These are phyloP conservation scores for Sebastolobus altivelis DNA, from an alignment of 2,797 vertebrate species.

Conservation along the genomic window DNA sequence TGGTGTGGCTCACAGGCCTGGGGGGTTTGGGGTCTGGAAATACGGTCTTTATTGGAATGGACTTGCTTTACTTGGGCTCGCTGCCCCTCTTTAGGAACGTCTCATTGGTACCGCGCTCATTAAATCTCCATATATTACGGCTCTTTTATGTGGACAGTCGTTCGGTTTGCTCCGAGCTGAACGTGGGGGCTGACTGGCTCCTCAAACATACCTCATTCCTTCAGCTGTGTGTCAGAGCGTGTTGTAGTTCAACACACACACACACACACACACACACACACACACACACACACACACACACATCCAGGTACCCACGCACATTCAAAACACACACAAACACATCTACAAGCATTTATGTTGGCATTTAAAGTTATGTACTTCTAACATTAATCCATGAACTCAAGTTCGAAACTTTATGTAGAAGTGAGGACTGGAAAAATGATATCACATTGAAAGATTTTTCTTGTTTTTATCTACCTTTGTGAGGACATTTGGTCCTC, in stretches of 20 bases:
- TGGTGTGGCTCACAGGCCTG: slow-evolving; percentile 72
- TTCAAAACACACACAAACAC: slow-evolving; percentile 10
- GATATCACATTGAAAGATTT: neutral
- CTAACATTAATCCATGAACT: neutral
- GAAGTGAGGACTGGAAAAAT: no score
- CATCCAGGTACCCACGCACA: neutral
- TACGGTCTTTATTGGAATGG: slow-evolving; percentile 74
- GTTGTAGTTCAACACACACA: neutral
- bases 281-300: slow-evolving; percentile 7
- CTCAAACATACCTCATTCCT: slow-evolving; percentile 29
- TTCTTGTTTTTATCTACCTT: neutral
- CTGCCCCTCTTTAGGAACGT: slow-evolving; percentile 71
- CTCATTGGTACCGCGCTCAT: slow-evolving; percentile 72
- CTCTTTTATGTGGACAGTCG: slow-evolving; percentile 73
- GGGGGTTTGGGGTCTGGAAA: slow-evolving; percentile 76
- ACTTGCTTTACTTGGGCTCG: slow-evolving; percentile 76
- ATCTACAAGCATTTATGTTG: neutral
- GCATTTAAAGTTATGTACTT: neutral
- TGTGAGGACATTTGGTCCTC: slow-evolving; percentile 1
- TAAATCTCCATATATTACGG: slow-evolving; percentile 75
- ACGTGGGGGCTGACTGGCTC: slow-evolving; percentile 31
- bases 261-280: slow-evolving; percentile 6
- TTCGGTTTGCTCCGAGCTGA: slow-evolving; percentile 27
- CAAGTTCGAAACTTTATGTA: neutral
- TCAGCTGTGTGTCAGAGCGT: slow-evolving; percentile 22